These are phyloP conservation scores for Lepisosteus osseus DNA, from an alignment of 2,113 vertebrate genomes.

Conservation along the genomic window DNA sequence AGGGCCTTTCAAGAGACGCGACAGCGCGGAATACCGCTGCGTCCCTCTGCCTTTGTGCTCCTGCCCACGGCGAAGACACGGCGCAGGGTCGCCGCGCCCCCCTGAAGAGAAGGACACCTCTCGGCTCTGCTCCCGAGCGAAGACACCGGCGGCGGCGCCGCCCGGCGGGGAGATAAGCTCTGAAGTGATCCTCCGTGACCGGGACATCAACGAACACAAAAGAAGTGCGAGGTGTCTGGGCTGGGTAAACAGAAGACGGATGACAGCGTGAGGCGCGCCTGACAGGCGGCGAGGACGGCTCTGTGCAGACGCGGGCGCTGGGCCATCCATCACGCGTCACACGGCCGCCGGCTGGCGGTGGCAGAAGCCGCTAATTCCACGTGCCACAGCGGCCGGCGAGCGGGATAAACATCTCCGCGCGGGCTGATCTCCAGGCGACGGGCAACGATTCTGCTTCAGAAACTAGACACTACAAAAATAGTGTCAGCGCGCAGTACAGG, in stretches of 20 bases:
- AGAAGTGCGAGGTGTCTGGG: not conserved
- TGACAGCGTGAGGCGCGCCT: not conserved
- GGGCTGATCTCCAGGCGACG: not conserved
- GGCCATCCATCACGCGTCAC: not conserved
- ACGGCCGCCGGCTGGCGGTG: not conserved
- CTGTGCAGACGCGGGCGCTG: not conserved
- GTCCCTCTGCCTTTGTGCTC: too few species aligned
- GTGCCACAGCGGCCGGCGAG: conserved; percentile 1
- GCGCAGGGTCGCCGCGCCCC: too few species aligned
- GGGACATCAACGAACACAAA: conserved; percentile 24
- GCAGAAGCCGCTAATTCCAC: not conserved
- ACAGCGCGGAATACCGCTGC: too few species aligned
- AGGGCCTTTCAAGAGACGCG: too few species aligned
- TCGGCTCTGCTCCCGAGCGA: too few species aligned
- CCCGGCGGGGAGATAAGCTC: not conserved
- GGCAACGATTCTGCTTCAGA: not conserved
- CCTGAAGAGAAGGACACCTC: too few species aligned
- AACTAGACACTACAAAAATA: not conserved
- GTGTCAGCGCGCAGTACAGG: too few species aligned
- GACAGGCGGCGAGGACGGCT: not conserved
- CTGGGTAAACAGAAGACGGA: not conserved
- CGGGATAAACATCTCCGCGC: not conserved
- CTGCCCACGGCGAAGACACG: too few species aligned
- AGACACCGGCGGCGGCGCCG: too few species aligned
- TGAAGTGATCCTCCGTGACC: conserved; percentile 17